Conservation (phyloP, 2,797 vertebrate genomes). For the Acrossocheilus fasciatus region DNA sequence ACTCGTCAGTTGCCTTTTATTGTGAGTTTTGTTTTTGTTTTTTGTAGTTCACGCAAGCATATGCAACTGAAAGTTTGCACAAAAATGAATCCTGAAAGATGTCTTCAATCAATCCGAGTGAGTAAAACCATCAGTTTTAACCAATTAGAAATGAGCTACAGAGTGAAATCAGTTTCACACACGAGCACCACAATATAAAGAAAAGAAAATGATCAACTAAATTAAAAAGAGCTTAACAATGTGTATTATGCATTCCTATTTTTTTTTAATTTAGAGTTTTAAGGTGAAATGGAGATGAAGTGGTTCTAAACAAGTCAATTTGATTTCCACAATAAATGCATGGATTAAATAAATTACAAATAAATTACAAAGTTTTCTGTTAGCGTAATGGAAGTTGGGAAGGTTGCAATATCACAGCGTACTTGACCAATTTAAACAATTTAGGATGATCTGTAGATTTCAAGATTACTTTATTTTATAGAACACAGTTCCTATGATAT, state of each 20-base stretch:
- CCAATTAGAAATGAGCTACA: not conserved
- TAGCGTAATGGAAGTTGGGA: too few relatives aligned
- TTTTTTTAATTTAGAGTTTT: not conserved
- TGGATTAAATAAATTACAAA: not conserved
- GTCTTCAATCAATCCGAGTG: not conserved
- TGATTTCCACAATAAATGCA: not conserved
- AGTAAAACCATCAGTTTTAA: not conserved
- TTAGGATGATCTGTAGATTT: not conserved
- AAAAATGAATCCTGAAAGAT: not conserved
- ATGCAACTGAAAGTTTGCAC: not conserved
- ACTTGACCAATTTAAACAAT: not conserved
- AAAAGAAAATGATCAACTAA: not conserved
- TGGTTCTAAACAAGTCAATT: not conserved
- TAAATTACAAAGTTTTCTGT: not conserved
- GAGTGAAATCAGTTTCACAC: not conserved
- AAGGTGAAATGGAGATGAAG: not conserved
- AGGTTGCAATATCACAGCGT: not conserved
- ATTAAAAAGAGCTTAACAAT: not conserved
- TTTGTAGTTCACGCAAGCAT: not conserved
- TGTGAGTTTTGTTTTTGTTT: not conserved
- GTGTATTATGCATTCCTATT: not conserved
- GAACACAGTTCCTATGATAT: not conserved
- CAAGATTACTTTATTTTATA: not conserved
- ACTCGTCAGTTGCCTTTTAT: not conserved
- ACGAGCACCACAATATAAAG: not conserved